Conservation (phyloP, 2,113 vertebrate species). For the Mus spicilegus region DNA sequence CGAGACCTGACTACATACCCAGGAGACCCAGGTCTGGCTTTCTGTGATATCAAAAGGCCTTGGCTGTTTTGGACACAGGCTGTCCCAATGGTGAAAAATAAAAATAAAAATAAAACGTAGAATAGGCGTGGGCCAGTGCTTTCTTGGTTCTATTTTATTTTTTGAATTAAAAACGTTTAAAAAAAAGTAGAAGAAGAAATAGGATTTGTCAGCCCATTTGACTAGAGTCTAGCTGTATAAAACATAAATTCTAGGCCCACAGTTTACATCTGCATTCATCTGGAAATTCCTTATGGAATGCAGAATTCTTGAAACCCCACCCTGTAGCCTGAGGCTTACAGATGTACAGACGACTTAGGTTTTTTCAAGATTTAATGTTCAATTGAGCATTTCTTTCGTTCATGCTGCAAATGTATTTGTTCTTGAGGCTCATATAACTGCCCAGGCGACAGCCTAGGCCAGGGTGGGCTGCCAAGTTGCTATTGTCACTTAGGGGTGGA, state of each 20-base stretch:
- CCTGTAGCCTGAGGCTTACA: constrained; percentile 41
- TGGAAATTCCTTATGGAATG: constrained; percentile 35
- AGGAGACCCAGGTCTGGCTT: background rate
- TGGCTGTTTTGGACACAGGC: background rate
- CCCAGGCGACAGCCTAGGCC: background rate
- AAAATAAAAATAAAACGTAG: background rate
- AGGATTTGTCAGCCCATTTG: constrained; percentile 21
- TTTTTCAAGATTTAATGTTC: constrained; percentile 45
- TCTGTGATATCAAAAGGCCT: background rate
- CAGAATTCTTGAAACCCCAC: constrained; percentile 53
- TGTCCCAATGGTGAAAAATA: background rate
- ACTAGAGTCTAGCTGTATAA: constrained; percentile 19
- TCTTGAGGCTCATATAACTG: background rate
- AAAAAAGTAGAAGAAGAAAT: background rate
- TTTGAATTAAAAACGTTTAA: background rate
- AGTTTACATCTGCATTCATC: constrained; percentile 35
- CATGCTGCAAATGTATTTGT: constrained; percentile 38
- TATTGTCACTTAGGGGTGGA: background rate
- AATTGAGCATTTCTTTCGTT: constrained; percentile 55
- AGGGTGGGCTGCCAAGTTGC: background rate
- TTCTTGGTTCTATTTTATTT: background rate
- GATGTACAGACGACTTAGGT: constrained; percentile 12
- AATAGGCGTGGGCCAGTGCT: background rate
- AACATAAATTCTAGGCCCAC: constrained; percentile 37
- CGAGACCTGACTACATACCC: background rate